Conservation (phyloP, 2,797 vertebrate genomes). For the Tenualosa thibaudeaui region DNA sequence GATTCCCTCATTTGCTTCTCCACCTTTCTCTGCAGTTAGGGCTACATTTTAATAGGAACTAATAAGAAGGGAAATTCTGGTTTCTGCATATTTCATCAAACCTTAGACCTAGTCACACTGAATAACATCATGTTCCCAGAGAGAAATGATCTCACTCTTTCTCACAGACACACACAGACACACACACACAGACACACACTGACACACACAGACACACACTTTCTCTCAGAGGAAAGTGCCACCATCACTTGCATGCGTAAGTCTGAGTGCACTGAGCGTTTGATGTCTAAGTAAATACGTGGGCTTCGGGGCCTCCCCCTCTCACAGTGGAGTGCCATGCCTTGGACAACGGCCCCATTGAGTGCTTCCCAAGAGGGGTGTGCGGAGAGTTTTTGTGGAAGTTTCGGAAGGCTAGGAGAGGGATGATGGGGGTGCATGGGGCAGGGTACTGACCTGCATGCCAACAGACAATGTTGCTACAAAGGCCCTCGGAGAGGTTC, state of each 20-base stretch:
- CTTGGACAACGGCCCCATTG: slow-evolving; percentile 67
- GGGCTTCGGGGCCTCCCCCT: slow-evolving; percentile 43
- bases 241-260: slow-evolving; percentile 53
- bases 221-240: slow-evolving; percentile 38
- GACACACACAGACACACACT: neutral
- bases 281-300: slow-evolving; percentile 65
- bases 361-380: slow-evolving; percentile 55
- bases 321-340: slow-evolving; percentile 64
- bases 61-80: neutral
- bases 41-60: neutral
- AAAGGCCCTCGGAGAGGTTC: slow-evolving; percentile 34
- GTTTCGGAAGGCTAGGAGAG: slow-evolving; percentile 30
- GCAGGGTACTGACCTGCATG: slow-evolving; percentile 41
- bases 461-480: slow-evolving; percentile 39
- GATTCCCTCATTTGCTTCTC: neutral
- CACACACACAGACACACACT: neutral
- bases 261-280: slow-evolving; percentile 60
- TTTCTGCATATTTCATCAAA: neutral
- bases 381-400: slow-evolving; percentile 54
- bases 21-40: neutral
- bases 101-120: neutral
- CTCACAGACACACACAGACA: neutral
- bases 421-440: neutral
- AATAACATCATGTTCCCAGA: neutral
- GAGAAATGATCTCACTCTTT: neutral